Evolutionary conservation across 2,113 vertebrate species (phyloP).

Genomic region (Anthoscopus minutus): DNA sequence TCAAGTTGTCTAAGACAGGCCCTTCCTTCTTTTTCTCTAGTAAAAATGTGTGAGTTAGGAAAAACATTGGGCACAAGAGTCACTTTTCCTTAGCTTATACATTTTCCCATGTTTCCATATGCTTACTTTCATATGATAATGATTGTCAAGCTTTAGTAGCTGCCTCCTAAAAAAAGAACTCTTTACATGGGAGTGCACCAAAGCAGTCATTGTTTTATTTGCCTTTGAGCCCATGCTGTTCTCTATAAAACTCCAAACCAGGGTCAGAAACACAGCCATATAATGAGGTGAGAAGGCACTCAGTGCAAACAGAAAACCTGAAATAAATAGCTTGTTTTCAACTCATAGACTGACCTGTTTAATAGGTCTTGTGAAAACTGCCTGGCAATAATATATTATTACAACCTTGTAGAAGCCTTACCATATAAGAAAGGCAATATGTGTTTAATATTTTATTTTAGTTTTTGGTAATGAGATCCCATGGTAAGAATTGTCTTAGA

Average conservation of each 20-base stretch:
- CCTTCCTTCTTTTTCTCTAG: neutral
- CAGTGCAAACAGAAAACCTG: neutral
- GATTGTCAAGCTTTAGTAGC: neutral
- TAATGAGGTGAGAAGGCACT: neutral
- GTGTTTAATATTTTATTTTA: neutral
- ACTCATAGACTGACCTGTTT: neutral
- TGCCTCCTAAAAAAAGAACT: neutral
- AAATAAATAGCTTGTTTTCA: conserved; percentile 1
- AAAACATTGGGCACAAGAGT: neutral
- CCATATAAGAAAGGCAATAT: neutral
- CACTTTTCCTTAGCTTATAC: neutral
- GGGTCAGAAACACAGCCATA: neutral
- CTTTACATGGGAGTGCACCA: neutral
- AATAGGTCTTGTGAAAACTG: neutral
- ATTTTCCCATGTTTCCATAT: neutral
- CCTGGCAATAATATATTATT: neutral
- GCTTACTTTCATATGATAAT: neutral
- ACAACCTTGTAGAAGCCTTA: neutral
- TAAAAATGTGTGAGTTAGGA: neutral
- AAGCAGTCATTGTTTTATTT: conserved; percentile 7
- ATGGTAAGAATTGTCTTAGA: neutral
- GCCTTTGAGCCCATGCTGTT: neutral
- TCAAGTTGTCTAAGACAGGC: neutral
- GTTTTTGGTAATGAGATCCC: neutral
- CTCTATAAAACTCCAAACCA: neutral